These are phyloP conservation scores for Acrocephalus scirpaceus DNA, from an alignment of 2,797 vertebrate species.

Conservation along the genomic window DNA sequence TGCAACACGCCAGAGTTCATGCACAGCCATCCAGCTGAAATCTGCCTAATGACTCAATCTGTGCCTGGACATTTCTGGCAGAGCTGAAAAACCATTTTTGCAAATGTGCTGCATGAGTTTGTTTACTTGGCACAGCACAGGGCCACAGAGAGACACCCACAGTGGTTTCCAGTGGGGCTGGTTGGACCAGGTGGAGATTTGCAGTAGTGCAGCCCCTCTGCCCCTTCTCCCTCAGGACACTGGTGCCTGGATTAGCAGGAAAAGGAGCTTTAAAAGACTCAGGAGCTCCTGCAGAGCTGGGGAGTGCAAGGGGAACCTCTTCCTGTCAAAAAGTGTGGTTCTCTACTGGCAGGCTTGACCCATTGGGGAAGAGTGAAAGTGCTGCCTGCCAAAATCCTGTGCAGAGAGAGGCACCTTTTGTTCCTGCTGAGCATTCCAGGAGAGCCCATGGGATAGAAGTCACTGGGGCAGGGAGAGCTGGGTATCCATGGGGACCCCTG, in stretches of 20 bases:
- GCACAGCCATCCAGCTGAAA: neutral
- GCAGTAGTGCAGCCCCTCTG: neutral
- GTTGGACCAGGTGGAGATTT: neutral
- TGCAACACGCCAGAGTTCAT: neutral
- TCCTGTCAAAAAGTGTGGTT: neutral
- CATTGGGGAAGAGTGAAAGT: neutral
- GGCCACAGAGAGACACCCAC: neutral
- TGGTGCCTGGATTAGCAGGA: neutral
- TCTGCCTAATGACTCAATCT: conserved; percentile 9
- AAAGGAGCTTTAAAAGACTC: neutral
- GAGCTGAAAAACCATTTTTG: neutral
- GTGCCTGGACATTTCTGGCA: neutral
- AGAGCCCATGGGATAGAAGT: neutral
- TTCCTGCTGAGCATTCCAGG: neutral
- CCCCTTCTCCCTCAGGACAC: neutral
- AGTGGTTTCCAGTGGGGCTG: neutral
- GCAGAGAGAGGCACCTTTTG: neutral
- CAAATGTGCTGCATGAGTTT: neutral
- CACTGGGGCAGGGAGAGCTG: neutral
- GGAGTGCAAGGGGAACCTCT: neutral
- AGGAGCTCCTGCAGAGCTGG: neutral
- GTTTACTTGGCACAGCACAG: neutral
- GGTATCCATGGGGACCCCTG: neutral
- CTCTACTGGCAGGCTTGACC: neutral
- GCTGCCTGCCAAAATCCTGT: neutral